These are phyloP conservation scores for Gonocerus acuteangulatus DNA, from an alignment of 2,888 invertebrate species.

Conservation along the genomic window DNA sequence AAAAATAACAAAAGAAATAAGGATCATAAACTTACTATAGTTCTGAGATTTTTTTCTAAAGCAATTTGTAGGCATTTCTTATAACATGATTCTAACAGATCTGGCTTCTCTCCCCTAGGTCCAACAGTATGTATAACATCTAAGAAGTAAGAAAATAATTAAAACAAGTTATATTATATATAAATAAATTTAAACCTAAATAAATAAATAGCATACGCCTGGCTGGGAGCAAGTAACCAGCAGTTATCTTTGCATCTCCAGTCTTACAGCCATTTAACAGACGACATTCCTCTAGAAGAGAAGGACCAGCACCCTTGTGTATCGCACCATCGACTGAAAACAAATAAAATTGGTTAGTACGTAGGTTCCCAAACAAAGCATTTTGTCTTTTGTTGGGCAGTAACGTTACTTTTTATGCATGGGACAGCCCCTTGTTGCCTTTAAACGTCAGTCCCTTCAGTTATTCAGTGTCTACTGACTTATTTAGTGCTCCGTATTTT, in stretches of 20 bases:
- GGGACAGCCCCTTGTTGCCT: too few species aligned
- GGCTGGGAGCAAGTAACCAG: conserved; percentile 72
- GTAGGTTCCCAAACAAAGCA: neutral
- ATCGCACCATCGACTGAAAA: conserved; percentile 77
- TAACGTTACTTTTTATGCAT: too few species aligned
- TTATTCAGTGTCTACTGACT: too few species aligned
- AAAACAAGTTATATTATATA: neutral
- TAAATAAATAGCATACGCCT: conserved; percentile 56
- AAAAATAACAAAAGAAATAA: too few species aligned
- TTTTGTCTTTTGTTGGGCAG: too few species aligned
- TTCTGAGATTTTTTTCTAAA: conserved; percentile 50
- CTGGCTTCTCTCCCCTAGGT: conserved; percentile 63
- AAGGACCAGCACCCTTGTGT: conserved; percentile 67
- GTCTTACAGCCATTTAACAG: conserved; percentile 65
- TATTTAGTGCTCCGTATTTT: too few species aligned
- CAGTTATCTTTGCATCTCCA: conserved; percentile 77
- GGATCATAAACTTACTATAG: conserved; percentile 54
- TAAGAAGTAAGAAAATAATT: conserved; percentile 42
- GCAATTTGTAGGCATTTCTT: conserved; percentile 55
- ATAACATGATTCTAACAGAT: conserved; percentile 62
- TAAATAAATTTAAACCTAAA: neutral
- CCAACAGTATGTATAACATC: conserved; percentile 88
- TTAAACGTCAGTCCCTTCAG: too few species aligned
- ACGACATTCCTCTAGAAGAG: conserved; percentile 61
- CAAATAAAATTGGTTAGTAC: neutral